Evolutionary conservation across 2,113 vertebrate species (phyloP).

Genomic region (Empidonax alnorum): DNA sequence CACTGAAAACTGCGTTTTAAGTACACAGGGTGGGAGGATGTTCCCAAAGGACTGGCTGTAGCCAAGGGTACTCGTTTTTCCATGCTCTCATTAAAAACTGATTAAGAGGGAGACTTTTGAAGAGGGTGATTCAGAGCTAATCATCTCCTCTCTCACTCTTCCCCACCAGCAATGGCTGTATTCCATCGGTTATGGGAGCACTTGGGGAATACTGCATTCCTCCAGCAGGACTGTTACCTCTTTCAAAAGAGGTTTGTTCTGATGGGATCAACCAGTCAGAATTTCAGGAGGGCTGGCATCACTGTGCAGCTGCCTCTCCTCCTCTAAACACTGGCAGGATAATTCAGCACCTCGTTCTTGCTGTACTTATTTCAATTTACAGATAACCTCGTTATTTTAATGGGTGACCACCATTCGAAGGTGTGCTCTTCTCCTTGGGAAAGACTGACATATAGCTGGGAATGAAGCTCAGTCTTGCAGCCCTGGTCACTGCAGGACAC

Average conservation of each 20-base stretch:
- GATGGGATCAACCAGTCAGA: not conserved
- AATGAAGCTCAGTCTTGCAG: not conserved
- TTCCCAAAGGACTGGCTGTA: not conserved
- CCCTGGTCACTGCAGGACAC: not conserved
- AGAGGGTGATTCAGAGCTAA: not conserved
- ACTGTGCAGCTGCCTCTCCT: not conserved
- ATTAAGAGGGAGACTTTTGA: not conserved
- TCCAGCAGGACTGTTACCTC: not conserved
- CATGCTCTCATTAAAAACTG: not conserved
- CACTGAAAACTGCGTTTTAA: conserved; percentile 17
- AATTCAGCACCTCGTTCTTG: not conserved
- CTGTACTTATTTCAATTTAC: not conserved
- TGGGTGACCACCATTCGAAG: not conserved
- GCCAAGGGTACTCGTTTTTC: not conserved
- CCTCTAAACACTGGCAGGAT: not conserved
- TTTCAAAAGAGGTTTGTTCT: not conserved
- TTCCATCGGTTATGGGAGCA: not conserved
- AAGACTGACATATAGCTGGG: not conserved
- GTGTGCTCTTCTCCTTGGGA: not conserved
- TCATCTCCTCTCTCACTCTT: not conserved
- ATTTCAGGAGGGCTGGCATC: not conserved
- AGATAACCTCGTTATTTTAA: not conserved
- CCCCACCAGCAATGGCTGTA: not conserved
- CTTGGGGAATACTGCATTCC: not conserved
- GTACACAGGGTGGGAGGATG: not conserved